Percentiles rank a stretch among this genome's conserved stretches.
Evolutionary conservation across 2,797 vertebrate species (phyloP).

Genomic region (Cetoscarus ocellatus): DNA sequence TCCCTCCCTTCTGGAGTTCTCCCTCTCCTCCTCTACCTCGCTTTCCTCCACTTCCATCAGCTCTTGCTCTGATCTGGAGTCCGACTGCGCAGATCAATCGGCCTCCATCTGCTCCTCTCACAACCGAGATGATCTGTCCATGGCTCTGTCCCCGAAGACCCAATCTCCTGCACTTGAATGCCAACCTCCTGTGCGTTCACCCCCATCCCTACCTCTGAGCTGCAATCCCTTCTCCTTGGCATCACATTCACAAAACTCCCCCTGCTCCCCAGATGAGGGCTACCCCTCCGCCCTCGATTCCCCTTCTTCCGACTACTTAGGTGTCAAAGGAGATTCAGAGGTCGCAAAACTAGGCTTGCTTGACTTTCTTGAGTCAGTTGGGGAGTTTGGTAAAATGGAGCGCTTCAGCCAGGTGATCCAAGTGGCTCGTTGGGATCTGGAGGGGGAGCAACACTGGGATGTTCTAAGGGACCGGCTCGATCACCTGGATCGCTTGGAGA

Average conservation of each 20-base stretch:
- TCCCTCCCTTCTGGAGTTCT: conserved; percentile 85
- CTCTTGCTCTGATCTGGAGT: conserved; percentile 95
- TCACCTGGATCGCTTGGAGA: conserved; percentile 85
- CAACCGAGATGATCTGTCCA: conserved; percentile 65
- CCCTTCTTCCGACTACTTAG: conserved; percentile 81
- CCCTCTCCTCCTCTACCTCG: conserved; percentile 86
- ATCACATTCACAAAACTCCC: conserved; percentile 51
- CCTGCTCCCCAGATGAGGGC: conserved; percentile 86
- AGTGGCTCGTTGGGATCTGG: conserved; percentile 84
- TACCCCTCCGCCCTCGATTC: conserved; percentile 85
- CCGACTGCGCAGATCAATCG: conserved; percentile 85
- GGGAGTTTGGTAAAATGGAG: conserved; percentile 87
- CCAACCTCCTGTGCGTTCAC: conserved; percentile 62
- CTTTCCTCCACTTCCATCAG: conserved; percentile 94
- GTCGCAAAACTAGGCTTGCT: conserved; percentile 81
- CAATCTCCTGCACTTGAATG: conserved; percentile 62
- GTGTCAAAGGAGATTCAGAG: conserved; percentile 76
- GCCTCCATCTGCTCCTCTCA: conserved; percentile 75
- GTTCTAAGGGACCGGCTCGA: conserved; percentile 83
- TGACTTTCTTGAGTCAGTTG: conserved; percentile 85
- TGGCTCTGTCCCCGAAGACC: conserved; percentile 52
- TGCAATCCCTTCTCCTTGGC: conserved; percentile 62
- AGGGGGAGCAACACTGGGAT: conserved; percentile 82
- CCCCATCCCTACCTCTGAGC: conserved; percentile 73
- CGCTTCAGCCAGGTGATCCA: conserved; percentile 86